Percentiles rank a stretch among this genome's conserved stretches.
These are phyloP conservation scores for Catocala fraxini DNA, from an alignment of 2,888 invertebrate genomes.

Conservation along the genomic window DNA sequence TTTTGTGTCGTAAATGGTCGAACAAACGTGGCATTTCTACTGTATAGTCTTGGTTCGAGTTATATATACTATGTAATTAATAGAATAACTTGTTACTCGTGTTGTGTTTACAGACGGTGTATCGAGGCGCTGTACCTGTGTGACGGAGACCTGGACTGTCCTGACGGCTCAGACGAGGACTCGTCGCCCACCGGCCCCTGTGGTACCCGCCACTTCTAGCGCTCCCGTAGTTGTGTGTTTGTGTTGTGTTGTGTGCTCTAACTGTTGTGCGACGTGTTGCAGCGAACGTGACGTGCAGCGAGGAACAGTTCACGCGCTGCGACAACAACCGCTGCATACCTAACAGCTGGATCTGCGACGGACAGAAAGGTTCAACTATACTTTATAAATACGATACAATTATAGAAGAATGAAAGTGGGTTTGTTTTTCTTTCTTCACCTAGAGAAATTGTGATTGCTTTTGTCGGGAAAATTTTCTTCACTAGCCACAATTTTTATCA, in stretches of 20 bases:
- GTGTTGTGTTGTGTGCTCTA: not conserved
- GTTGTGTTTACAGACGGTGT: slow-evolving; percentile 85
- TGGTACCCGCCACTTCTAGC: slow-evolving; percentile 66
- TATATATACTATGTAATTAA: no score
- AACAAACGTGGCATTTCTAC: no score
- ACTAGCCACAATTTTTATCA: no score
- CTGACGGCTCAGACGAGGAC: slow-evolving; percentile 92
- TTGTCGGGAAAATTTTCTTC: no score
- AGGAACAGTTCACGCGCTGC: slow-evolving; percentile 87
- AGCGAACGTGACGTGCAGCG: slow-evolving; percentile 84
- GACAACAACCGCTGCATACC: slow-evolving; percentile 90
- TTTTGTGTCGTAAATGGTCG: no score
- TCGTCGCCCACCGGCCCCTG: slow-evolving; percentile 88
- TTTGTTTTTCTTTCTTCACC: no score
- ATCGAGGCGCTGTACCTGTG: slow-evolving; percentile 91
- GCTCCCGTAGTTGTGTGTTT: not conserved
- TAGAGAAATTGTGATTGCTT: no score
- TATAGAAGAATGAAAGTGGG: no score
- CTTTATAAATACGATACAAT: no score
- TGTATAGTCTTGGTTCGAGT: no score
- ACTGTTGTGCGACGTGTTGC: slow-evolving; percentile 25
- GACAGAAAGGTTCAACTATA: slow-evolving; percentile 73
- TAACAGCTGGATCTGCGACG: slow-evolving; percentile 89
- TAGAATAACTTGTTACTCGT: not conserved
- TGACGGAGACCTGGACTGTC: slow-evolving; percentile 92